phyloP scores from a whole-genome alignment of 2,888 invertebrate genomes.

The Hirtodrosophila duncani region DNA sequence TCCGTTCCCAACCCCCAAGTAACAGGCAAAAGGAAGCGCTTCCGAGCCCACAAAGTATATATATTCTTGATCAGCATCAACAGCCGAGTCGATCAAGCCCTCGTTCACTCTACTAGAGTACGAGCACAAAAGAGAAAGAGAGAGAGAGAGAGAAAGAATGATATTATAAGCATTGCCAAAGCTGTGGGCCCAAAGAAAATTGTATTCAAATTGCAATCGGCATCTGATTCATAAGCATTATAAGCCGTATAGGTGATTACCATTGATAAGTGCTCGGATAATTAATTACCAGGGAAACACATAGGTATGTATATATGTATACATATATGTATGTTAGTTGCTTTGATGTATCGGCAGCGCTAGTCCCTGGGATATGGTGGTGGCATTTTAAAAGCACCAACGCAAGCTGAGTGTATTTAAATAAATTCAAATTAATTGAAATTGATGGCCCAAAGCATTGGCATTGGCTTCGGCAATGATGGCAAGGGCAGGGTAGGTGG shows the following conservation, averaged over 20 bases:
- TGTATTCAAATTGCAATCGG: constrained; percentile 38
- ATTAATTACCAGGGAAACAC: constrained; percentile 55
- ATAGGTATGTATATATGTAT: neutral
- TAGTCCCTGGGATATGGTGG: constrained; percentile 43
- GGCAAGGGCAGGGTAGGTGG: too few species aligned
- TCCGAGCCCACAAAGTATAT: too few species aligned
- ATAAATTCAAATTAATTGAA: constrained; percentile 69
- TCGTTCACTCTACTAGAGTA: too few species aligned
- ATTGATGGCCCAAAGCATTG: constrained; percentile 53
- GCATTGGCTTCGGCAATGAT: too few species aligned
- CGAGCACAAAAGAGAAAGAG: constrained; percentile 1
- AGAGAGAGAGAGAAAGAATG: neutral
- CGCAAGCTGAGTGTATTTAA: constrained; percentile 63
- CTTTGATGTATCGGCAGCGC: constrained; percentile 46
- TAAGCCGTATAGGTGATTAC: too few species aligned
- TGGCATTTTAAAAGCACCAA: constrained; percentile 20
- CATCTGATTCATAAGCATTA: constrained; percentile 56
- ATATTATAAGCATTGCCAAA: too few species aligned
- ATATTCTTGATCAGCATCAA: too few species aligned
- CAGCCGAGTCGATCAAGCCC: too few species aligned
- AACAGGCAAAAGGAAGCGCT: too few species aligned
- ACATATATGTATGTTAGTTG: constrained; percentile 47
- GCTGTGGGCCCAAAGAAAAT: constrained; percentile 1
- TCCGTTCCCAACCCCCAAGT: too few species aligned
- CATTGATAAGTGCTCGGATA: constrained; percentile 61